phyloP scores from a whole-genome alignment of 2,888 invertebrate genomes.

The Pimpla rufipes region DNA sequence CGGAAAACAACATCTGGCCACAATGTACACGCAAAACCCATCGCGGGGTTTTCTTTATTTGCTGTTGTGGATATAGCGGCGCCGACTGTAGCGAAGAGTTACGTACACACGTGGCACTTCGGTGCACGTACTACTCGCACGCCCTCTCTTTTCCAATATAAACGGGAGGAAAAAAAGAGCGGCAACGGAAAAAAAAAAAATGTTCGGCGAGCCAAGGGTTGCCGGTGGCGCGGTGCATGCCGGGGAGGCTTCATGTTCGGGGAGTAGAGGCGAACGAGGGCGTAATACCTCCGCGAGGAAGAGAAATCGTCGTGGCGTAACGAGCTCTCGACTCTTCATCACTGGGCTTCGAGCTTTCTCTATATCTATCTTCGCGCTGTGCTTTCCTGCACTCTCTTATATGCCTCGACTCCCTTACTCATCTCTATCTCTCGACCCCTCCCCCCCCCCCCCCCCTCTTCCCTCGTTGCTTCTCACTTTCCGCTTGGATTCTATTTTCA shows the following conservation, averaged over 20 bases:
- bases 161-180: conserved; percentile 44
- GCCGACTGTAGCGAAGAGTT: conserved; percentile 27
- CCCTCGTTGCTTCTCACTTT: conserved; percentile 59
- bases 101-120: conserved; percentile 46
- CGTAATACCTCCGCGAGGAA: conserved; percentile 76
- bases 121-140: conserved; percentile 22
- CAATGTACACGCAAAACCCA: conserved; percentile 45
- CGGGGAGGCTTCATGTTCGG: conserved; percentile 59
- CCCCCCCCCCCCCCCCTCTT: not conserved
- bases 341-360: conserved; percentile 64
- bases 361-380: conserved; percentile 43
- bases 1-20: conserved; percentile 55
- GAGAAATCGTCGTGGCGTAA: conserved; percentile 79
- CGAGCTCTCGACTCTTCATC: conserved; percentile 73
- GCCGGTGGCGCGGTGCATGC: conserved; percentile 46
- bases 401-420: conserved; percentile 43
- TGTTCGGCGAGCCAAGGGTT: conserved; percentile 15
- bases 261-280: conserved; percentile 72
- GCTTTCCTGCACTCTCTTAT: conserved; percentile 49
- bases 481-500: conserved; percentile 58
- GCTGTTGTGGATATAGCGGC: conserved; percentile 22
- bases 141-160: conserved; percentile 59
- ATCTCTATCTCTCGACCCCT: conserved; percentile 3
- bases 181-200: conserved; percentile 27
- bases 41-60: conserved; percentile 47